phyloP scores from a whole-genome alignment of 2,888 invertebrate species.

The Scrobipalpa costella region DNA sequence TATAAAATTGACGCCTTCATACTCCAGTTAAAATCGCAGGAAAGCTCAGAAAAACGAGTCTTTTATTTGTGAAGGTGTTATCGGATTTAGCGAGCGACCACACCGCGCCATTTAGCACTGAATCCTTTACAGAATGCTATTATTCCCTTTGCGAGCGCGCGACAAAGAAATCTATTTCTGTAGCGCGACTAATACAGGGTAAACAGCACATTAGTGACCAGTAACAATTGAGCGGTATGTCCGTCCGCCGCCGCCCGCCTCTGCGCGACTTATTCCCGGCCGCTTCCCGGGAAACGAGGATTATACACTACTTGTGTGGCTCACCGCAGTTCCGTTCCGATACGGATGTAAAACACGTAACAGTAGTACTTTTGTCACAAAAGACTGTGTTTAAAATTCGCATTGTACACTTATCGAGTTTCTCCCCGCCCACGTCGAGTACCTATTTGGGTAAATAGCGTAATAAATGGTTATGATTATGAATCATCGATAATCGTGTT shows the following conservation, averaged over 20 bases:
- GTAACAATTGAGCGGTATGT: conserved; percentile 64
- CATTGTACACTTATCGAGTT: conserved; percentile 9
- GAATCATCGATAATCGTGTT: conserved; percentile 26
- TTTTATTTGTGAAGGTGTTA: conserved; percentile 44
- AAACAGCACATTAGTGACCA: conserved; percentile 68
- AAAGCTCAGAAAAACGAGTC: conserved; percentile 15
- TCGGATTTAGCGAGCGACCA: conserved; percentile 55
- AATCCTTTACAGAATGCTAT: conserved; percentile 51
- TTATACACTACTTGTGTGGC: conserved; percentile 71
- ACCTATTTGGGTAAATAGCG: conserved; percentile 26
- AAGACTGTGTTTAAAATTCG: not conserved
- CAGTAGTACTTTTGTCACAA: conserved; percentile 16
- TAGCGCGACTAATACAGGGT: conserved; percentile 62
- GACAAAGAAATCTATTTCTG: conserved; percentile 63
- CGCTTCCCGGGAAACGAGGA: conserved; percentile 64
- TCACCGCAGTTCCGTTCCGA: conserved; percentile 53
- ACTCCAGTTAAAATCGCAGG: not conserved
- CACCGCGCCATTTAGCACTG: conserved; percentile 40
- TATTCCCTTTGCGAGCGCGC: conserved; percentile 49
- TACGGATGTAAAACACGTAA: conserved; percentile 46
- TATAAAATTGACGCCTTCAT: not conserved
- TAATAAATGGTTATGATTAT: conserved; percentile 22
- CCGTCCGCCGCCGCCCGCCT: conserved; percentile 44
- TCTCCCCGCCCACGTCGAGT: conserved; percentile 18
- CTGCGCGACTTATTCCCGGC: conserved; percentile 59